Evolutionary conservation across 2,888 invertebrate genomes (phyloP), one percentile per base, ranked within the genome.

Genomic region (Orthosia incerta): DNA sequence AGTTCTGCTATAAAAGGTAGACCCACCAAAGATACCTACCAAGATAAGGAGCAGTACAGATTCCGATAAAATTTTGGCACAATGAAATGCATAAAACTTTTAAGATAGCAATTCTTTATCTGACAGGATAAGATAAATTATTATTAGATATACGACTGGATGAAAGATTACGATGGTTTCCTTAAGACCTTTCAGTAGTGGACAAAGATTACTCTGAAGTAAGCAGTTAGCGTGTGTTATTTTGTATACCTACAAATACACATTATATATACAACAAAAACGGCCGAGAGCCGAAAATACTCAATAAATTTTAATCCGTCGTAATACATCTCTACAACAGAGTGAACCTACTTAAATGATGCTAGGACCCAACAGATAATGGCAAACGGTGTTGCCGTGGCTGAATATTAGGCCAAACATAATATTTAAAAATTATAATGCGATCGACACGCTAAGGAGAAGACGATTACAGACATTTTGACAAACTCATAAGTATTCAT

Each of bases 1-100:
- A 39, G 7, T 39, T 39, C 39, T 39, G 39, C 39, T 39, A 9
- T 39, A 39, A 39, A 39, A 39, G 9, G 39, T 39, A 39, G 9
- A 39, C 39, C 31, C 39, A 39, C 31, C 56, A 75, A 60, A 16
- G 20, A 60, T 61, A 61, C 23, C 26, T n/a, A 48, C n/a, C 55
- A 51, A 51, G 74, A 80, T 75, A 74, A 73, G 3, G 11, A 50
- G 56, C 48, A 7, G 50, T 51, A 18, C 45, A 76, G 16, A 56
- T 48, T 39, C 4, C 11, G 26, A 51, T 45, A 51, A 51, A 2
- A 1, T 26, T 55, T 76, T 51, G 23, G 15, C 20, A 46, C 3
- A 51, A 31, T 51, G 5, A 18, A 51, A 39, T 39, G 46, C 53
- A 15, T 26, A 12, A 9, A 15, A 39, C 16, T 48, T 55, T 39